These are phyloP conservation scores for Pseudomugil tenellus DNA, from an alignment of 2,797 vertebrate species.

Conservation along the genomic window DNA sequence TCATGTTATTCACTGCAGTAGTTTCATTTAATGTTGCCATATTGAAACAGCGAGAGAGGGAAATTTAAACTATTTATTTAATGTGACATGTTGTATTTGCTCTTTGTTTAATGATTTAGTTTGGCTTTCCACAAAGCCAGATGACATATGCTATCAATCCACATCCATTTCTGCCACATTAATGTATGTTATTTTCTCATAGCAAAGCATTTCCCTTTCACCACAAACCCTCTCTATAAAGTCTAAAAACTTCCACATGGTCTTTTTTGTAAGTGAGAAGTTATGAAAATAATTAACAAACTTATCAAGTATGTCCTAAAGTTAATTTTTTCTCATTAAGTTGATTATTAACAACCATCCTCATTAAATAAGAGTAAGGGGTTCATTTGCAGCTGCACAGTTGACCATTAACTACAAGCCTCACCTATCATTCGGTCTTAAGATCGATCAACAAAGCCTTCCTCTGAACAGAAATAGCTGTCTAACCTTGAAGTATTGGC, in stretches of 20 bases:
- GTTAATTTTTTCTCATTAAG: constrained; percentile 12
- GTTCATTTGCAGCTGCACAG: constrained; percentile 1
- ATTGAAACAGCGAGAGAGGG: neutral
- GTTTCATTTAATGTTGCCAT: neutral
- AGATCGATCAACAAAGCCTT: neutral
- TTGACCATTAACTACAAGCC: constrained; percentile 27
- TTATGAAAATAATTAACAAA: neutral
- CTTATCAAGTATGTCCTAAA: neutral
- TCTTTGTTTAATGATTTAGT: neutral
- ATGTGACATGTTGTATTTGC: neutral
- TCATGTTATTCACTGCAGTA: neutral
- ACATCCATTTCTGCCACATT: neutral
- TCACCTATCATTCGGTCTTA: neutral
- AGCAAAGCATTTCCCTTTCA: neutral
- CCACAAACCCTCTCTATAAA: neutral
- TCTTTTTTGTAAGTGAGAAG: neutral
- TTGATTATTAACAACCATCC: constrained; percentile 25
- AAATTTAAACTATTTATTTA: neutral
- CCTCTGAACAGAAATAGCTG: neutral
- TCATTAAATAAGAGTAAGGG: constrained; percentile 8
- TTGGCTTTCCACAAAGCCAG: neutral
- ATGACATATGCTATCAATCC: neutral
- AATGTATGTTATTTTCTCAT: neutral
- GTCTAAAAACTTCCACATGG: neutral
- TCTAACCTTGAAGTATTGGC: constrained; percentile 80